Evolutionary conservation across 64 coral and sea anemone species (phyloP), one percentile per base, ranked within the genome.

Genomic region (Montipora sp.): DNA sequence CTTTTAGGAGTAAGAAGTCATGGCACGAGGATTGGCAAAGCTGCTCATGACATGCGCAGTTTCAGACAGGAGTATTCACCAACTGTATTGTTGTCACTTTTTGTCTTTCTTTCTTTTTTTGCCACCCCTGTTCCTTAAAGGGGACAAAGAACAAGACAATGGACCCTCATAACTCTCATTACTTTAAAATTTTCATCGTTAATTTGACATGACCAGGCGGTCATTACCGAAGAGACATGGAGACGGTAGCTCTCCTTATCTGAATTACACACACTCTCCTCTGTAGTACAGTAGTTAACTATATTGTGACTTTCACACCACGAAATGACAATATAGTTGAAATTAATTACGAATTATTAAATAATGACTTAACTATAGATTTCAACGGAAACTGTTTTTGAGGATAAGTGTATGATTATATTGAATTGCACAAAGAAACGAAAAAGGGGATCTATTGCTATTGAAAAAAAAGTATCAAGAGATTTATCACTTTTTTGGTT

Each of bases 241-340:
- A 85, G 82, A 68, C 66, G 45, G 79, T 60, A 61, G 13, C 60
- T 72, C 6, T 20, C 44, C 7, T 13, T 45, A 57, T 57, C 53
- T 44, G 66, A 51, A 85, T 36, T 6, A 67, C 18, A 68, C 44
- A 9, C 19, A 71, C 47, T 43, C 16, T 50, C 19, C 45, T 78
- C 45, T 48, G 75, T 50, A 7, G 75, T 75, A 78, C 65, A 67
- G 36, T n/a, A 85, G 61, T 85, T 85, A 85, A 85, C 18, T 71
- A 85, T 85, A 85, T 85, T 85, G 82, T 85, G 8, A n/a, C 22
- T 71, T 85, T 9, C 27, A 71, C 46, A 50, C 3, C n/a, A 23
- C 9, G 47, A 85, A 72, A n/a, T 72, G 8, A 22, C 65, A 85
- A 85, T 85, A 85, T 85, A 71, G 65, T 4, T 70, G 19, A 48